Evolutionary conservation across 2,113 vertebrate genomes (phyloP), one percentile per base, ranked within the genome.

Genomic region (Podocnemis expansa): DNA sequence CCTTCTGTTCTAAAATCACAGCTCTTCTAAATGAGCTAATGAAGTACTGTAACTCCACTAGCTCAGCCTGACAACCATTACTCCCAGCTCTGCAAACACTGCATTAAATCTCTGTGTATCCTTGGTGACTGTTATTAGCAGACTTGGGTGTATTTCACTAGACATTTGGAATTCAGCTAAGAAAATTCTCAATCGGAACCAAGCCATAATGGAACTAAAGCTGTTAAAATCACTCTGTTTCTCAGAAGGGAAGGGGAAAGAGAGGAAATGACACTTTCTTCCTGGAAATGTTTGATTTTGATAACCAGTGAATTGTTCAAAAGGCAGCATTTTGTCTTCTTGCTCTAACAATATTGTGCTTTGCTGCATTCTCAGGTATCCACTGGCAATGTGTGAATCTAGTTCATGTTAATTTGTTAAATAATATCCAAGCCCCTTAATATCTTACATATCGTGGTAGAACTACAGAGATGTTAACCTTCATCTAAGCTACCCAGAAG

Each of bases 111-210:
- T 97, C 91, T 92, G 49, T 79, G 92, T 96, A 97, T 95, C 88
- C 88, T 97, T 96, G 93, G 96, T 97, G 94, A 96, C 94, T 96
- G 93, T 92, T 94, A 97, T 94, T 96, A 85, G 88, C 90, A 94
- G 91, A 82, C 80, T 82, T 94, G 84, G 38, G 52, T 96, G 60
- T 94, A 86, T 93, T 97, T 97, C 82, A 93, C 78, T 93, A 97
- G 92, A 80, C 55, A 76, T 92, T 96, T 94, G 76, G 27, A 96
- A 96, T 96, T 90, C 79, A 97, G 82, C 84, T 96, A 95, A 97
- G 63, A 95, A 94, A 86, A 96, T 90, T 93, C 80, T 82, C 75
- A 86, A 47, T 87, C 56, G 80, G 82, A 96, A 94, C 21, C 54
- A 85, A 96, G 84, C 55, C 75, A 55, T 95, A 85, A 76, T 76